A percentile compares a stretch with the other conserved stretches of the same genome.
phyloP scores from a whole-genome alignment of 2,888 invertebrate species.

The Drosophila falleni region DNA sequence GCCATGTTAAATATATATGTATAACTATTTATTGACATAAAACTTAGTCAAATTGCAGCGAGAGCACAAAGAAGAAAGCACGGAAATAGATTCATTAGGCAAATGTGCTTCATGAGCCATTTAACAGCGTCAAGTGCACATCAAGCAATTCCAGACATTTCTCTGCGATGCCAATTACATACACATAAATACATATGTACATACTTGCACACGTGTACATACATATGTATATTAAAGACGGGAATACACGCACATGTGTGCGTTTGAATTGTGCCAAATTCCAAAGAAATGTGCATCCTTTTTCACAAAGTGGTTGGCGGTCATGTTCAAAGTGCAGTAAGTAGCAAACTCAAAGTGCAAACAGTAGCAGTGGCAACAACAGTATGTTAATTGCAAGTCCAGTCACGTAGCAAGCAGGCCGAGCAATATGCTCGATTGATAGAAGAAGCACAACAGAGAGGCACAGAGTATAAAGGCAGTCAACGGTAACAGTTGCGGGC shows the following conservation, averaged over 20 bases:
- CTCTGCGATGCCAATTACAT: slow-evolving; percentile 23
- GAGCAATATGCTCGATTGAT: slow-evolving; percentile 71
- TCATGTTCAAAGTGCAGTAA: slow-evolving; percentile 60
- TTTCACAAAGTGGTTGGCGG: slow-evolving; percentile 51
- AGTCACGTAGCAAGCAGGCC: slow-evolving; percentile 66
- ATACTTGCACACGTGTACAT: too few relatives aligned
- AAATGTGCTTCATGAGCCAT: slow-evolving; percentile 31
- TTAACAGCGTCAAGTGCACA: slow-evolving; percentile 38
- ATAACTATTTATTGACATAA: not conserved
- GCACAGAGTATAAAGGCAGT: slow-evolving; percentile 34
- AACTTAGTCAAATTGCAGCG: too few relatives aligned
- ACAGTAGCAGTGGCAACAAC: slow-evolving; percentile 15
- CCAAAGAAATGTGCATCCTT: slow-evolving; percentile 45
- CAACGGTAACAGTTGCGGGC: slow-evolving; percentile 59
- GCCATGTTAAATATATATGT: not conserved
- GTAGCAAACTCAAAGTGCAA: slow-evolving; percentile 40
- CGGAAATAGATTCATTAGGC: slow-evolving; percentile 23
- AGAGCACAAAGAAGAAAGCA: not conserved
- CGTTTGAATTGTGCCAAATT: slow-evolving; percentile 54
- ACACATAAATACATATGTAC: slow-evolving; percentile 5
- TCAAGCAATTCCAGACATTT: slow-evolving; percentile 10
- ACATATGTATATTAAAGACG: slow-evolving; percentile 37
- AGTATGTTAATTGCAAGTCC: slow-evolving; percentile 41
- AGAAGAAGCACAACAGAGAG: slow-evolving; percentile 19
- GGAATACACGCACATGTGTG: slow-evolving; percentile 44